Percentiles rank a stretch among this genome's conserved stretches.
phyloP scores from a whole-genome alignment of 2,113 vertebrate species.

The Channa maculata region DNA sequence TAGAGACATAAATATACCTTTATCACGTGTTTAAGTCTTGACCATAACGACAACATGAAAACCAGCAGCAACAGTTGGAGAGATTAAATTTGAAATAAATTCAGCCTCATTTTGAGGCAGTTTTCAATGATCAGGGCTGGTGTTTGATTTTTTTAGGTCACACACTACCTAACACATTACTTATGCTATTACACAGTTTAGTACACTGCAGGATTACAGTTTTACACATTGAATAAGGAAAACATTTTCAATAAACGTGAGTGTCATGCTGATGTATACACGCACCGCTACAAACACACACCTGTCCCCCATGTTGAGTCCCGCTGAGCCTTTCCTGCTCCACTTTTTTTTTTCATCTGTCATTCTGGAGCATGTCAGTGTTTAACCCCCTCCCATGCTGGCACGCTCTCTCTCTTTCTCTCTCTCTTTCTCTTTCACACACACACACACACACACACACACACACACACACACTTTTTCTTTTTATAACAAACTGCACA shows the following conservation, averaged over 20 bases:
- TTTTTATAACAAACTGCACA: slow-evolving; percentile 34
- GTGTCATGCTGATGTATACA: slow-evolving; percentile 17
- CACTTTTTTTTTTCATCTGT: slow-evolving; percentile 69
- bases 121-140: neutral
- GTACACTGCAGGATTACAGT: neutral
- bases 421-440: too few relatives aligned
- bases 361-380: slow-evolving; percentile 71
- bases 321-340: slow-evolving; percentile 68
- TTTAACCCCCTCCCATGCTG: slow-evolving; percentile 68
- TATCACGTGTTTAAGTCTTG: neutral
- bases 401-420: slow-evolving; percentile 1
- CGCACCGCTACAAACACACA: slow-evolving; percentile 31
- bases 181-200: neutral
- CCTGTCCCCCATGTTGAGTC: slow-evolving; percentile 60
- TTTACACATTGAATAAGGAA: slow-evolving; percentile 19
- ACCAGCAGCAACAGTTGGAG: neutral
- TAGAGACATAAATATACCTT: neutral
- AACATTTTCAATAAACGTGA: slow-evolving; percentile 49
- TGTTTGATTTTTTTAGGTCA: slow-evolving; percentile 4
- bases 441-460: slow-evolving; percentile 30
- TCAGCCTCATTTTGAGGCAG: neutral
- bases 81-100: neutral
- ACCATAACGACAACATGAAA: neutral
- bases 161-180: neutral
- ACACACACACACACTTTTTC: slow-evolving; percentile 20